Conservation (phyloP, 2,888 invertebrate genomes). For the Bursaphelenchus okinawaensis region DNA sequence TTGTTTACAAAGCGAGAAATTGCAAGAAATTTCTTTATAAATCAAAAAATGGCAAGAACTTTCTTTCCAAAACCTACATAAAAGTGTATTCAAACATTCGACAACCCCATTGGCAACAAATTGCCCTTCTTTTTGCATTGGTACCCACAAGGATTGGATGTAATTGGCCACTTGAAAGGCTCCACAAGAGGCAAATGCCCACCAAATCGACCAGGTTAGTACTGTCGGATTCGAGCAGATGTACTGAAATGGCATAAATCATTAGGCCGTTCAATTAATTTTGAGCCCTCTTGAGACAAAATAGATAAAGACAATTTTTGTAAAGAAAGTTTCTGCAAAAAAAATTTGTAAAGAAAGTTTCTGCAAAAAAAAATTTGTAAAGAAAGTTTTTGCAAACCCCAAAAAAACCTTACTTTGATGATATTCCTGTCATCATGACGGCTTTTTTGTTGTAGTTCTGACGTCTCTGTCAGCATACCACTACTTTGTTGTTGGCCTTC, state of each 20-base stretch:
- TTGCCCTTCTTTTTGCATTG: constrained; percentile 62
- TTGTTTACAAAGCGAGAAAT: no score
- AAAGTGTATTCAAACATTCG: constrained; percentile 71
- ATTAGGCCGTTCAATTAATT: background rate
- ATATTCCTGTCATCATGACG: background rate
- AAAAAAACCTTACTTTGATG: no score
- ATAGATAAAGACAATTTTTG: background rate
- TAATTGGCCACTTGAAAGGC: constrained; percentile 69
- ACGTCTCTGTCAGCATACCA: background rate
- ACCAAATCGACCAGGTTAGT: constrained; percentile 74
- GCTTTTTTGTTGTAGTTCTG: background rate
- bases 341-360: no score
- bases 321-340: no score
- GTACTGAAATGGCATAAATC: no score
- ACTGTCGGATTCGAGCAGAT: constrained; percentile 56
- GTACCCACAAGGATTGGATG: constrained; percentile 76
- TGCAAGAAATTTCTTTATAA: no score
- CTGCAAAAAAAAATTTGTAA: no score
- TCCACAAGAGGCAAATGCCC: constrained; percentile 71
- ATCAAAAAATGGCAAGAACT: no score
- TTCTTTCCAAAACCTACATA: constrained; percentile 69
- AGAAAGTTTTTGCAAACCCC: no score
- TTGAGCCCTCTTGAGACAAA: background rate
- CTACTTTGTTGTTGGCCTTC: background rate
- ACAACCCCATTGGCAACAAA: constrained; percentile 72